Conservation (phyloP, 2,888 invertebrate genomes). For the Pseudococcus jackbeardsleyi region DNA sequence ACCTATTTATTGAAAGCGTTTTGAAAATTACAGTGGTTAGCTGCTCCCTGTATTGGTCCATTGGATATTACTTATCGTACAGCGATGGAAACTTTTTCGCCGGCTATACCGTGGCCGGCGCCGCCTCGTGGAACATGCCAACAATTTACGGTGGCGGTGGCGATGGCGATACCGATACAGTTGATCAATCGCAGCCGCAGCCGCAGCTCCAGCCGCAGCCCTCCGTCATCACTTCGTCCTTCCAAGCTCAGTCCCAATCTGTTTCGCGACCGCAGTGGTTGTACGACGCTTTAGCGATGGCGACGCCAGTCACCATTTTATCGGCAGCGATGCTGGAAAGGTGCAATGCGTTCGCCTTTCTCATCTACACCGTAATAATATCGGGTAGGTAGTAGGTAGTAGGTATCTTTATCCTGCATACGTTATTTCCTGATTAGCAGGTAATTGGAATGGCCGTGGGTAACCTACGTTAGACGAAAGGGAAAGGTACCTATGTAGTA, state of each 20-base stretch:
- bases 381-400: too few species aligned
- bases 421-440: too few species aligned
- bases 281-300: slow-evolving; percentile 74
- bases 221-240: too few species aligned
- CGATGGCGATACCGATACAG: too few species aligned
- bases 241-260: slow-evolving; percentile 39
- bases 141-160: slow-evolving; percentile 54
- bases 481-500: too few species aligned
- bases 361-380: slow-evolving; percentile 72
- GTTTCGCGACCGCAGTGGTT: slow-evolving; percentile 70
- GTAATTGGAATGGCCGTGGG: too few species aligned
- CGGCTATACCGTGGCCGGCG: slow-evolving; percentile 70
- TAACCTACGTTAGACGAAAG: too few species aligned
- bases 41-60: slow-evolving; percentile 71
- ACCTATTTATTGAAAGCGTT: not conserved
- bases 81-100: slow-evolving; percentile 70
- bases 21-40: slow-evolving; percentile 68
- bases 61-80: slow-evolving; percentile 72
- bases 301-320: slow-evolving; percentile 74
- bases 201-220: not conserved
- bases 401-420: too few species aligned
- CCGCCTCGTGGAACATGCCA: slow-evolving; percentile 67
- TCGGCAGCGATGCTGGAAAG: slow-evolving; percentile 74
- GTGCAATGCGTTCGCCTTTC: slow-evolving; percentile 73
- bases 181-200: not conserved